Percentiles rank a stretch among this genome's conserved stretches.
Conservation (phyloP, 2,113 vertebrate genomes). For the Azemiops feae region DNA sequence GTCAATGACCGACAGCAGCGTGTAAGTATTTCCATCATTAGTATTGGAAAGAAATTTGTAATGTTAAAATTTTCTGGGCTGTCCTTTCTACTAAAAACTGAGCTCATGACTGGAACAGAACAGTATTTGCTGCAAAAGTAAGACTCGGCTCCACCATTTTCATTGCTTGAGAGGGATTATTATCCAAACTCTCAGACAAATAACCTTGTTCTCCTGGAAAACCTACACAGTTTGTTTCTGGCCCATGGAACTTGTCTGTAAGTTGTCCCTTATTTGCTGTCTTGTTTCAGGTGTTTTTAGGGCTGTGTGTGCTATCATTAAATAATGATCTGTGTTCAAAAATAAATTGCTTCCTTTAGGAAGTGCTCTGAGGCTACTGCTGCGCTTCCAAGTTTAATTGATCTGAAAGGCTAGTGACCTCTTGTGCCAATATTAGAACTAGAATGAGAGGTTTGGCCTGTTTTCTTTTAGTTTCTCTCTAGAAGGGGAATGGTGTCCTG, state of each 20-base stretch:
- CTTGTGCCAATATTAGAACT: slow-evolving; percentile 37
- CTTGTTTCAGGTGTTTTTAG: slow-evolving; percentile 53
- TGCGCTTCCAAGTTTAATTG: slow-evolving; percentile 45
- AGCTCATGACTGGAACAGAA: background rate
- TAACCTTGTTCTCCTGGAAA: slow-evolving; percentile 7
- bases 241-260: slow-evolving; percentile 30
- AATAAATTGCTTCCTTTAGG: slow-evolving; percentile 64
- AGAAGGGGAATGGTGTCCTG: background rate
- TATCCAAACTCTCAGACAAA: slow-evolving; percentile 23
- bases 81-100: background rate
- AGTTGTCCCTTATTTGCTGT: slow-evolving; percentile 27
- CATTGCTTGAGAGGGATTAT: background rate
- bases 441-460: background rate
- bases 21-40: slow-evolving; percentile 77
- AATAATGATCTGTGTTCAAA: slow-evolving; percentile 59
- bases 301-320: slow-evolving; percentile 56
- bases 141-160: background rate
- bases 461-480: background rate
- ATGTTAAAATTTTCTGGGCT: background rate
- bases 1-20: slow-evolving; percentile 94
- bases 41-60: background rate
- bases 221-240: background rate
- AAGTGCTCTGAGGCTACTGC: slow-evolving; percentile 34
- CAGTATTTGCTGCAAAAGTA: background rate
- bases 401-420: slow-evolving; percentile 59